Base-by-base conservation (phyloP, 2,113 vertebrate species). In the Stigmatopora nigra region DNA sequence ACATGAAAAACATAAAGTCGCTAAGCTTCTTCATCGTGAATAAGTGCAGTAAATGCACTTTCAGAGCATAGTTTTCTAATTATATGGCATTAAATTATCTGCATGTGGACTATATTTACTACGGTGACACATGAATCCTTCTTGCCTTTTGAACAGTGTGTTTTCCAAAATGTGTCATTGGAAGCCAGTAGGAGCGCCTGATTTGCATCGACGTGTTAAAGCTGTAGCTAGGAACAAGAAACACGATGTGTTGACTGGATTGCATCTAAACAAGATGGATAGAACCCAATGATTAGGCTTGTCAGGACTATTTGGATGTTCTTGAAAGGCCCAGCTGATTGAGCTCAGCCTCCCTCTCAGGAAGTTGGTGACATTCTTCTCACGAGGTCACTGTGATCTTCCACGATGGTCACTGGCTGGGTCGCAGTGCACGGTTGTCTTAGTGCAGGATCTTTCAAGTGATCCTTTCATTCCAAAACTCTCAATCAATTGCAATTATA, bases 21-120 rank as follows among this genome's bases (percentile, higher is more conserved):
- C 92, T 90, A 88, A 93, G 92, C 89, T 90, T 92, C 90, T 92
- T 91, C 86, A 83, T 93, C 92, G 90, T 86, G 89, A 93, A 92
- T 91, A 90, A 93, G 77, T 63, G 91, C 92, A 92, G 93, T 73
- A 68, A 66, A 80, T 82, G 75, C 86, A 81, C 77, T 85, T 80
- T 92, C 92, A 91, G 91, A 92, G 94, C 94, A 96, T 95, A 93
- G 93, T 93, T 94, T 96, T 93, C 94, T 95, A 94, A 94, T 97
- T 95, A 96, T 93, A 92, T 89, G 85, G 93, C 93, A 91, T 94
- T 94, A 92, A 94, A 96, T 95, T 93, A 87, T 89, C 92, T 93
- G 92, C 92, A 92, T 93, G 92, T 92, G 89, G 90, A 90, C 94
- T 96, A 95, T 95, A 95, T 94, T 97, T 95, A 95, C 93, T 91